Conservation (phyloP, 92 coral and sea anemone species). For the Scolanthus callimorphus region DNA sequence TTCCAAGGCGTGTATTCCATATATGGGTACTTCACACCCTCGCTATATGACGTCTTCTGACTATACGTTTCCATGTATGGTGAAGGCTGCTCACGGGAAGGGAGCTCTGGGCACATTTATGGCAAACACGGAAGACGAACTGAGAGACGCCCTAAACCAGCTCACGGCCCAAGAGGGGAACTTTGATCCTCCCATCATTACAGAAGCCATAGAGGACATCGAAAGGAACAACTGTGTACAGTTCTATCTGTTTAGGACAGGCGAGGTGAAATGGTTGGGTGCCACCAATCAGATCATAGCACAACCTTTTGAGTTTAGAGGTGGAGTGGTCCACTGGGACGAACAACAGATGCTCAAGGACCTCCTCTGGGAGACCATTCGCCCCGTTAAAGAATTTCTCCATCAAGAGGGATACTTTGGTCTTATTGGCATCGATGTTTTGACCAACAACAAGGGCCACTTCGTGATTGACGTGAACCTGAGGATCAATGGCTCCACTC, state of each 20-base stretch:
- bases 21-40: slow-evolving; percentile 59
- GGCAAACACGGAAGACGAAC: slow-evolving; percentile 37
- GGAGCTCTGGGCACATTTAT: slow-evolving; percentile 49
- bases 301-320: too few relatives aligned
- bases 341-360: slow-evolving; percentile 42
- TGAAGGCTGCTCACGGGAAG: slow-evolving; percentile 57
- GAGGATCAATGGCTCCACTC: slow-evolving; percentile 48
- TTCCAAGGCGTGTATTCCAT: slow-evolving; percentile 55
- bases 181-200: slow-evolving; percentile 41
- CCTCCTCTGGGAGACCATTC: slow-evolving; percentile 23
- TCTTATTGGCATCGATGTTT: slow-evolving; percentile 43
- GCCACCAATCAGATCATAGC: too few relatives aligned
- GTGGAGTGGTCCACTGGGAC: slow-evolving; percentile 53
- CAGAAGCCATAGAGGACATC: slow-evolving; percentile 43
- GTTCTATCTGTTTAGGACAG: too few relatives aligned
- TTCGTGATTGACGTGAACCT: slow-evolving; percentile 61
- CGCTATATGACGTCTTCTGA: slow-evolving; percentile 54
- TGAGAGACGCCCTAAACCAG: slow-evolving; percentile 29
- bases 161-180: slow-evolving; percentile 31
- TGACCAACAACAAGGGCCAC: slow-evolving; percentile 45
- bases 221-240: slow-evolving; percentile 23
- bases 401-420: slow-evolving; percentile 59
- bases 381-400: slow-evolving; percentile 49
- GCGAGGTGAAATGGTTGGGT: too few relatives aligned
- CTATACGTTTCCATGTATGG: slow-evolving; percentile 56